These are phyloP conservation scores for Tetanocera ferruginea DNA, from an alignment of 2,888 invertebrate species.

Conservation along the genomic window DNA sequence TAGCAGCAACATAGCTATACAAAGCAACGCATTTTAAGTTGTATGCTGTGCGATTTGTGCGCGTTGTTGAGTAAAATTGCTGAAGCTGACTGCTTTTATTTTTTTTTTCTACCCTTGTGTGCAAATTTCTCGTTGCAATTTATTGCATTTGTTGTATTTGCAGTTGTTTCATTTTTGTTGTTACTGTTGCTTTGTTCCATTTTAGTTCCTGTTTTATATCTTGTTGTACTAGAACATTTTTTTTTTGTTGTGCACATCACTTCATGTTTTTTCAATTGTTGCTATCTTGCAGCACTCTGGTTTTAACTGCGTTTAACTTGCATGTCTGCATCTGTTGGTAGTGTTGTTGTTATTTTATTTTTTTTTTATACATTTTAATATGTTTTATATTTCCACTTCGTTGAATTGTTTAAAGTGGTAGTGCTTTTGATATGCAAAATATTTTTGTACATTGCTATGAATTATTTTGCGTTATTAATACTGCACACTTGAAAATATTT, in stretches of 20 bases:
- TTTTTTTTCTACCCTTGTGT: not conserved
- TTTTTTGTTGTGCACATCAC: not conserved
- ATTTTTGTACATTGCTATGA: no score
- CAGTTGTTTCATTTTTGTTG: not conserved
- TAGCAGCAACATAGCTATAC: no score
- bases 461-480: no score
- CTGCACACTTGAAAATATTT: no score
- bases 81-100: not conserved
- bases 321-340: no score
- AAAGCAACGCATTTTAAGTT: not conserved
- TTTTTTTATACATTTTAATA: no score
- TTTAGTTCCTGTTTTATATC: not conserved
- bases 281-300: not conserved
- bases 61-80: conserved; percentile 1
- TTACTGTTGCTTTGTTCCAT: not conserved
- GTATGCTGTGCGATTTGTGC: not conserved
- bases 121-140: not conserved
- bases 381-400: no score
- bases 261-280: not conserved
- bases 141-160: not conserved
- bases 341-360: no score
- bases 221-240: not conserved
- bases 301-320: no score
- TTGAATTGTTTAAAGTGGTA: no score
- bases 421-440: no score